Conservation (phyloP, 2,797 vertebrate genomes). For the Oreonectes daqikongensis region DNA sequence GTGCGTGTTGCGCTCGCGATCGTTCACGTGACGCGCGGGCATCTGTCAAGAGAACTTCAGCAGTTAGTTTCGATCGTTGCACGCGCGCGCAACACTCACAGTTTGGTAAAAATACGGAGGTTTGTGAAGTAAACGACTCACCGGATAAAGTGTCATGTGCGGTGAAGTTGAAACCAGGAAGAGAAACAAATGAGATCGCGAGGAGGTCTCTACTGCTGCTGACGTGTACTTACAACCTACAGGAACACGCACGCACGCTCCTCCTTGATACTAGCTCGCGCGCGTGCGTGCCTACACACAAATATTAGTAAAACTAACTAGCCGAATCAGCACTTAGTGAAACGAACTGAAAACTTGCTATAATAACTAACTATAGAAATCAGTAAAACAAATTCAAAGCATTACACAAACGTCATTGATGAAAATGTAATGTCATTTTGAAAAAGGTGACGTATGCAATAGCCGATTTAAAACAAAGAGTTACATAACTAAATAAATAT, state of each 20-base stretch:
- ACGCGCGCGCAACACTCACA: too few species aligned
- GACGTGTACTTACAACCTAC: conserved; percentile 77
- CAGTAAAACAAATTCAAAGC: too few species aligned
- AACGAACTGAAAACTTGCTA: too few species aligned
- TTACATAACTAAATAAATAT: too few species aligned
- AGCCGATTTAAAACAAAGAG: too few species aligned
- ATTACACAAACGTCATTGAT: too few species aligned
- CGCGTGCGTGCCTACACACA: background rate
- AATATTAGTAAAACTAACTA: too few species aligned
- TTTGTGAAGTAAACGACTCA: conserved; percentile 52
- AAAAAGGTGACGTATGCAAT: too few species aligned
- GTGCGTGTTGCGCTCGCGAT: background rate
- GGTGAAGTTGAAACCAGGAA: conserved; percentile 69
- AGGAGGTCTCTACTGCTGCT: conserved; percentile 66
- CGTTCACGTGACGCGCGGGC: conserved; percentile 6
- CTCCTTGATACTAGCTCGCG: background rate
- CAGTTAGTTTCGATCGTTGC: background rate
- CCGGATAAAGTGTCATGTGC: conserved; percentile 55
- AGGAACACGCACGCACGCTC: conserved; percentile 36
- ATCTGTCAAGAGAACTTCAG: conserved; percentile 39
- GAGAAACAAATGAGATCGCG: conserved; percentile 55
- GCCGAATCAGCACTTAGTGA: too few species aligned
- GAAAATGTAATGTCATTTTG: too few species aligned
- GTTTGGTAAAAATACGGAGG: too few species aligned
- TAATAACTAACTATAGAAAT: too few species aligned